These are phyloP conservation scores for Rostratula benghalensis DNA, from an alignment of 2,113 vertebrate species.

Conservation along the genomic window DNA sequence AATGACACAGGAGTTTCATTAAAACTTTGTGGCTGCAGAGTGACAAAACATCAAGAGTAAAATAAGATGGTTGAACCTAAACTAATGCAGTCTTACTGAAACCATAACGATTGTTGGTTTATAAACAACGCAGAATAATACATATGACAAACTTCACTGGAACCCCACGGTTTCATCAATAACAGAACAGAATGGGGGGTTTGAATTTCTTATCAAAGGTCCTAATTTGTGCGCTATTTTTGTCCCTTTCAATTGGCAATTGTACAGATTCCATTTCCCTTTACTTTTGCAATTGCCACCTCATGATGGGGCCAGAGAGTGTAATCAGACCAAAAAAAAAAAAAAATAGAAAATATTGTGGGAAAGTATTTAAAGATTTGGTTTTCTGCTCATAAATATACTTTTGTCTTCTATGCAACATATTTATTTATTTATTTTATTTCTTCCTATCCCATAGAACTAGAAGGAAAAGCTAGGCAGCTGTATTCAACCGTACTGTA, in stretches of 20 bases:
- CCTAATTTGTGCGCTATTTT: background rate
- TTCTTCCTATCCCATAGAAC: background rate
- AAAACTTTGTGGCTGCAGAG: background rate
- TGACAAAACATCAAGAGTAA: background rate
- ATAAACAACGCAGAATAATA: background rate
- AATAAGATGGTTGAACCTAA: background rate
- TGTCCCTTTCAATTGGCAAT: background rate
- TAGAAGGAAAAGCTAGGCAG: background rate
- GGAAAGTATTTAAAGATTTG: background rate
- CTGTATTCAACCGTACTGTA: background rate
- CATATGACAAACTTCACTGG: background rate
- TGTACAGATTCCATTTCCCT: background rate
- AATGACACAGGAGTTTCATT: background rate
- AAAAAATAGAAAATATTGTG: background rate
- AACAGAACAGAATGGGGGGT: background rate
- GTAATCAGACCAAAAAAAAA: background rate
- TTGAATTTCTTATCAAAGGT: background rate
- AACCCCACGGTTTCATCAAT: background rate
- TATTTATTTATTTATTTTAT: background rate
- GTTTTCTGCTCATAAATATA: background rate
- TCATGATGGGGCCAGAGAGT: background rate
- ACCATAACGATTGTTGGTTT: background rate
- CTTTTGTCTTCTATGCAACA: background rate
- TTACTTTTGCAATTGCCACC: background rate
- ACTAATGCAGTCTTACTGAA: background rate